Percentiles rank a stretch among this genome's conserved stretches.
Conservation (phyloP, 2,113 vertebrate genomes). For the Nerophis ophidion region DNA sequence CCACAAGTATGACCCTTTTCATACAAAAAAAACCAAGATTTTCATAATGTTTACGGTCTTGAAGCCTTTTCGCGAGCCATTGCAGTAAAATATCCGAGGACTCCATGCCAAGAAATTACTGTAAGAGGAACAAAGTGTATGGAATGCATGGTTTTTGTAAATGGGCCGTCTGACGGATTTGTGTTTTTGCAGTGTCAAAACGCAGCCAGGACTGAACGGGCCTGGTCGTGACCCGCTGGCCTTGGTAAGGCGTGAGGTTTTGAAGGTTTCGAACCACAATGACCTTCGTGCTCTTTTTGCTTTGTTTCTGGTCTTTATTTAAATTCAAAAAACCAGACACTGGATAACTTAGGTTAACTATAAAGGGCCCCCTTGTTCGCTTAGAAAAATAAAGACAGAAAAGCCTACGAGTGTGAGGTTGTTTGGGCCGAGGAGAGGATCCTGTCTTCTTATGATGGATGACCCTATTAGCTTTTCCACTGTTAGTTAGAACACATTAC, state of each 20-base stretch:
- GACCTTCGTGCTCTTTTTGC: conserved; percentile 52
- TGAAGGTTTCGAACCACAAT: conserved; percentile 62
- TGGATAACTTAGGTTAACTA: conserved; percentile 59
- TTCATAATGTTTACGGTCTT: conserved; percentile 11
- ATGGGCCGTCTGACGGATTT: conserved; percentile 55
- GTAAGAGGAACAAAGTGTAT: conserved; percentile 35
- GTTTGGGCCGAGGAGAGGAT: conserved; percentile 12
- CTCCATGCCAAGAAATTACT: conserved; percentile 26
- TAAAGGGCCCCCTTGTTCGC: conserved; percentile 63
- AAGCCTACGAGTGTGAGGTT: conserved; percentile 33
- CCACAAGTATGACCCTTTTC: neutral
- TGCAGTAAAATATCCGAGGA: conserved; percentile 33
- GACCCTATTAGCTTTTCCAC: conserved; percentile 51
- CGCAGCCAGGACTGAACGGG: conserved; percentile 45
- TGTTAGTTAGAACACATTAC: conserved; percentile 34
- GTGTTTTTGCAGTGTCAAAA: conserved; percentile 54
- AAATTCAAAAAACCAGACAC: conserved; percentile 59
- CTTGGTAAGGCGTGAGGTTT: conserved; percentile 61
- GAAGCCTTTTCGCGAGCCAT: conserved; percentile 2
- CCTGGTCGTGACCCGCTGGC: conserved; percentile 55
- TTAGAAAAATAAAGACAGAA: conserved; percentile 64
- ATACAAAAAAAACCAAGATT: conserved; percentile 9
- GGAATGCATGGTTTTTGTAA: conserved; percentile 48
- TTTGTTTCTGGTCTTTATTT: conserved; percentile 49
- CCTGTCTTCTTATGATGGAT: conserved; percentile 62